Conservation (phyloP, 2,113 vertebrate species). For the Plestiodon gilberti region DNA sequence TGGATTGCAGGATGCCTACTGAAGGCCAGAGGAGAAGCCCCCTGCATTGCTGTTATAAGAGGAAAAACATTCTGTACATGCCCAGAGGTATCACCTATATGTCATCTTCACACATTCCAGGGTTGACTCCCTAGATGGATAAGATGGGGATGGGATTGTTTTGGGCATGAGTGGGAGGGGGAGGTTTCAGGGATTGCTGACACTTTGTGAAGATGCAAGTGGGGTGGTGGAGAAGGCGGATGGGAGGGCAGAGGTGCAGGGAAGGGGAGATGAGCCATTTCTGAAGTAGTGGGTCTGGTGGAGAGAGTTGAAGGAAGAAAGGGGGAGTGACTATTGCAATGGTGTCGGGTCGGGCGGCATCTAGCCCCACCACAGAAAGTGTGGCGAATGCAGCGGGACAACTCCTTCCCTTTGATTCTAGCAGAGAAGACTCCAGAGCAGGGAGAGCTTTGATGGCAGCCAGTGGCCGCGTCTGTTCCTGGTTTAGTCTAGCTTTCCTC, state of each 20-base stretch:
- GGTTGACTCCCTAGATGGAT: background rate
- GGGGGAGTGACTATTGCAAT: background rate
- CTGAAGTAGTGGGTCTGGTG: background rate
- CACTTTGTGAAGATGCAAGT: background rate
- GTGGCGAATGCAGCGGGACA: background rate
- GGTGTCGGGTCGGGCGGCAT: background rate
- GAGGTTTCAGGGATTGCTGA: background rate
- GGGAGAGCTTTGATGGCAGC: background rate
- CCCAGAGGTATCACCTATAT: background rate
- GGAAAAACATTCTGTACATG: background rate
- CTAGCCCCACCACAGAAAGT: background rate
- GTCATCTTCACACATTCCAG: background rate
- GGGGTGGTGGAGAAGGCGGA: background rate
- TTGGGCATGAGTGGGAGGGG: too few relatives aligned
- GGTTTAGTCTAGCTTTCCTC: constrained; percentile 6
- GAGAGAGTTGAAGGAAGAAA: background rate
- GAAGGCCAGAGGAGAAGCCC: too few relatives aligned
- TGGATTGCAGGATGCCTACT: too few relatives aligned
- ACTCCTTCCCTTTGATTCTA: background rate
- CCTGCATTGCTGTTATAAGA: background rate
- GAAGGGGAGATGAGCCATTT: too few relatives aligned
- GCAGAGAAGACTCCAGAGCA: background rate
- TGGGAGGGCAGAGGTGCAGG: background rate
- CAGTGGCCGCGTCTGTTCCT: background rate
- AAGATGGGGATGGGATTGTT: background rate